Evolutionary conservation across 2,113 vertebrate species (phyloP).

Genomic region (Tympanuchus pallidicinctus): DNA sequence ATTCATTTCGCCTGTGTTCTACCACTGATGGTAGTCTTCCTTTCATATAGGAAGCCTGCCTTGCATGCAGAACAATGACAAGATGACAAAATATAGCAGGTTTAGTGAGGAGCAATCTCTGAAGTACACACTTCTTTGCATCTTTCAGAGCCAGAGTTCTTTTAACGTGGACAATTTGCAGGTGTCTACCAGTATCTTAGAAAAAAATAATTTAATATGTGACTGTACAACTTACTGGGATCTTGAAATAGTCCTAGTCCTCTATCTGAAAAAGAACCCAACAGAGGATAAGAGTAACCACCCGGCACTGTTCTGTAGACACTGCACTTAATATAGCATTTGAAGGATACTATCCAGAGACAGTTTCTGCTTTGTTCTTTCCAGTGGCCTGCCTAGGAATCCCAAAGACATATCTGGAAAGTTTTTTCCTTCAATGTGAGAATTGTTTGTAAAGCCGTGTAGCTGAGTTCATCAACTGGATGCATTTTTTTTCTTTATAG

Average conservation of each 20-base stretch:
- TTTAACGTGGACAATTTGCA: not conserved
- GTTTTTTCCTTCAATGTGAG: not conserved
- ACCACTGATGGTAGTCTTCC: not conserved
- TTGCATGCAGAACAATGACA: not conserved
- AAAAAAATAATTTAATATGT: fast-evolving
- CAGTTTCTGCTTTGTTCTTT: not conserved
- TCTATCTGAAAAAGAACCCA: not conserved
- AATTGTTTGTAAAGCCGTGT: not conserved
- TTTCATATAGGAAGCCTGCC: not conserved
- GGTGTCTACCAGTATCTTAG: not conserved
- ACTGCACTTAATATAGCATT: fast-evolving
- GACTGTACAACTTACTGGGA: not conserved
- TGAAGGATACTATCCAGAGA: fast-evolving
- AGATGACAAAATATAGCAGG: not conserved
- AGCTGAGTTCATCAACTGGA: not conserved
- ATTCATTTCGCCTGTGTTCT: not conserved
- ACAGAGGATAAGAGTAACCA: not conserved
- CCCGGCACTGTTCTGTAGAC: not conserved
- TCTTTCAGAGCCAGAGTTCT: not conserved
- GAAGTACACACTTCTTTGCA: not conserved
- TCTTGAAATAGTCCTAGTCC: not conserved
- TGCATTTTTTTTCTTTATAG: not conserved
- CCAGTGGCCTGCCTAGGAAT: not conserved
- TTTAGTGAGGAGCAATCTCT: not conserved
- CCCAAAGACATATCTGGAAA: not conserved